Percentiles rank a stretch among this genome's conserved stretches.
Conservation (phyloP, 2,888 invertebrate genomes). For the Dynastes tityus region DNA sequence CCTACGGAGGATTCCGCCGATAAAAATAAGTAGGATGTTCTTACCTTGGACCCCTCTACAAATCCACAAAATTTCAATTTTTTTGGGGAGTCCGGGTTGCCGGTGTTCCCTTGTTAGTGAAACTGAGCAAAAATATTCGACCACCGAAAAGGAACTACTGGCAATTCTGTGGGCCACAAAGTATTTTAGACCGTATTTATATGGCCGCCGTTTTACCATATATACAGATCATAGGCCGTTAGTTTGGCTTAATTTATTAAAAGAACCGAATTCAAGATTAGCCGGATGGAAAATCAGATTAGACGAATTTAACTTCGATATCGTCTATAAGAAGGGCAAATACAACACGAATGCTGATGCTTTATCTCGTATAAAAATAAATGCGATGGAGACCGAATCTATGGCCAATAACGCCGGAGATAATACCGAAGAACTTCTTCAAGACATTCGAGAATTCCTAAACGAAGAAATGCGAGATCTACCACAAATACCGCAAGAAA, state of each 20-base stretch:
- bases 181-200: slow-evolving; percentile 1
- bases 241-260: not conserved
- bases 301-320: not conserved
- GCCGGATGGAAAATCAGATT: not conserved
- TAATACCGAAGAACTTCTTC: not conserved
- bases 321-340: not conserved
- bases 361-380: not conserved
- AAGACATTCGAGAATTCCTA: not conserved
- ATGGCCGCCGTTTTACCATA: not conserved
- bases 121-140: slow-evolving; percentile 9
- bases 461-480: not conserved
- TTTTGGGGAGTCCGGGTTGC: too few relatives aligned
- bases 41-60: too few relatives aligned
- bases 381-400: not conserved
- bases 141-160: not conserved
- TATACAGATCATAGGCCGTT: not conserved
- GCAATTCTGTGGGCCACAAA: not conserved
- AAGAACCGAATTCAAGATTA: not conserved
- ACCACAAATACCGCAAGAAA: not conserved
- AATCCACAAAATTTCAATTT: too few relatives aligned
- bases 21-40: too few relatives aligned
- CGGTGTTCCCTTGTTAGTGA: not conserved
- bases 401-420: not conserved
- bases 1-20: too few relatives aligned
- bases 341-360: not conserved